Base-by-base conservation (phyloP, 2,113 vertebrate genomes). In the Psammodynastes pulverulentus region DNA sequence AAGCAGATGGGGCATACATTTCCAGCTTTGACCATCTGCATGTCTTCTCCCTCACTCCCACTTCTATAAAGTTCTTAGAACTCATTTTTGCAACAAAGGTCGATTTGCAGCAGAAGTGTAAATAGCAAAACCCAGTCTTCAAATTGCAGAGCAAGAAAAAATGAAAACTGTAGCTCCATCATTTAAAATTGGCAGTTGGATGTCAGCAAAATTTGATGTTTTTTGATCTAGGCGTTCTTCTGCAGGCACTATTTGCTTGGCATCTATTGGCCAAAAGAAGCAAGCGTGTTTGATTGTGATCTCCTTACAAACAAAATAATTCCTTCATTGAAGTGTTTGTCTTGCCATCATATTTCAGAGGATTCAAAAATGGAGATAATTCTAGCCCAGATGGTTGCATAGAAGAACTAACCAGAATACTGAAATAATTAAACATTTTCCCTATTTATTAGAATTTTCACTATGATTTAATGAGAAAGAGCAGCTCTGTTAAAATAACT, bases 1-100 rank as follows among this genome's bases (percentile, higher is more conserved):
- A 97, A 98, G 96, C 97, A 98, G 97, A 98, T 98, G 97, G 97
- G 97, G 95, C 96, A 97, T 98, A 97, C 97, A 97, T 97, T 98
- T 97, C 97, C 96, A 97, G 97, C 97, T 96, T 96, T 97, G 97
- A 97, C 97, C 97, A 98, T 98, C 98, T 98, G 97, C 97, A 98
- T 97, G 97, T 97, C 96, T 97, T 90, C 84, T 79, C 67, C 89
- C 67, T 84, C 21, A 24, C n/a, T 21, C 52, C 94, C 91, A 92
- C 97, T 97, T 96, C 96, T 97, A 34, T n/a, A 96, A 89, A 97
- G 94, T 97, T 97, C 96, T 97, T 95, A 97, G 96, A 96, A 96
- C 97, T 97, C 97, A 97, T 97, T 97, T 97, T 97, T 94, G 97
- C 95, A 92, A 6, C 97, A 97, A 96, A 96, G 95, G 96, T 96